These are phyloP conservation scores for Mythimna albipuncta DNA, from an alignment of 2,888 invertebrate species.

Conservation along the genomic window DNA sequence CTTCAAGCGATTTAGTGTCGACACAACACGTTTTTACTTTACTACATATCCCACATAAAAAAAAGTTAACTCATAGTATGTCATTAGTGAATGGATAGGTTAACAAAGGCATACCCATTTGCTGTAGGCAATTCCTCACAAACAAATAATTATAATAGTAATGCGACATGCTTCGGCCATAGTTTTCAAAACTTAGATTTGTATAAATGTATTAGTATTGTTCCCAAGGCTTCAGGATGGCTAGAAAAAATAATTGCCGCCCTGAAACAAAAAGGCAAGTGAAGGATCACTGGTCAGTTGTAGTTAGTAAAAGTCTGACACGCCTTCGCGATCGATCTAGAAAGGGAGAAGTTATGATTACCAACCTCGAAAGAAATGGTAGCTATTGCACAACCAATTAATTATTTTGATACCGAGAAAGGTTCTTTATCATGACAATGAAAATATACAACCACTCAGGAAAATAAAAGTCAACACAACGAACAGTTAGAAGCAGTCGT, in stretches of 20 bases:
- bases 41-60: not conserved
- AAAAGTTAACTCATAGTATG: not conserved
- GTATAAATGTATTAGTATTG: too few species aligned
- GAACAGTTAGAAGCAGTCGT: conserved; percentile 57
- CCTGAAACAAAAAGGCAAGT: too few species aligned
- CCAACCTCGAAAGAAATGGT: not conserved
- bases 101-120: not conserved
- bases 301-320: too few species aligned
- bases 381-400: not conserved
- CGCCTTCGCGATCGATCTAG: too few species aligned
- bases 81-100: not conserved
- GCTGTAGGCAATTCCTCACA: not conserved
- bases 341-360: too few species aligned
- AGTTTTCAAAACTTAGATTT: too few species aligned
- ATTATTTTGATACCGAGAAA: not conserved
- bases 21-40: too few species aligned
- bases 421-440: not conserved
- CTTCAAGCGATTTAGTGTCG: too few species aligned
- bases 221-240: too few species aligned
- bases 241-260: too few species aligned
- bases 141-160: not conserved
- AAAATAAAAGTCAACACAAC: conserved; percentile 54
- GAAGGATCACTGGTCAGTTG: too few species aligned
- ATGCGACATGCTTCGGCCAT: too few species aligned
- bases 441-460: conserved; percentile 21